Percentiles rank a stretch among this genome's conserved stretches.
phyloP scores from a whole-genome alignment of 2,888 invertebrate genomes.

The Nebria brevicollis region DNA sequence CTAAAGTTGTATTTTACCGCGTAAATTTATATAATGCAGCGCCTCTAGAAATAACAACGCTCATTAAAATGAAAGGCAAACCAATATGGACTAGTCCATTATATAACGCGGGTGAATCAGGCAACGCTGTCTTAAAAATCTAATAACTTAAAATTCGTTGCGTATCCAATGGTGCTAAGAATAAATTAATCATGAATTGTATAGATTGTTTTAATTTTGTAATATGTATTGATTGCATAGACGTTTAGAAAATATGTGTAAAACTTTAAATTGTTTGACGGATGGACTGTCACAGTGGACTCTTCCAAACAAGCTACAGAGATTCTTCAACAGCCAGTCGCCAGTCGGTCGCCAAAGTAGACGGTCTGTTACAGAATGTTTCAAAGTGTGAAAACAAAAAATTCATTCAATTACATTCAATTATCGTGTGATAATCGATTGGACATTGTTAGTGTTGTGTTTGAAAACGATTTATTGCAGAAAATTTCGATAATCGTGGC shows the following conservation, averaged over 20 bases:
- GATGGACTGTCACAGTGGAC: slow-evolving; percentile 55
- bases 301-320: slow-evolving; percentile 64
- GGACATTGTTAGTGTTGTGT: slow-evolving; percentile 55
- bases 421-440: slow-evolving; percentile 53
- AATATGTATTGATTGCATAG: not conserved
- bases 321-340: slow-evolving; percentile 63
- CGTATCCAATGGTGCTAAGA: not conserved
- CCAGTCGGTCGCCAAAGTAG: slow-evolving; percentile 62
- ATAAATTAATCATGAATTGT: not conserved
- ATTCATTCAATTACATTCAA: slow-evolving; percentile 43
- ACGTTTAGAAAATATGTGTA: slow-evolving; percentile 24
- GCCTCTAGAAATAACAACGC: slow-evolving; percentile 14
- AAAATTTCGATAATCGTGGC: slow-evolving; percentile 56
- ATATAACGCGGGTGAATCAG: slow-evolving; percentile 22
- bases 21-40: slow-evolving; percentile 14
- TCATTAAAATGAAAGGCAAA: slow-evolving; percentile 42
- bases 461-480: slow-evolving; percentile 53
- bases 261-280: slow-evolving; percentile 46
- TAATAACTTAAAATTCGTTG: slow-evolving; percentile 19
- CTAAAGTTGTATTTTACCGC: slow-evolving; percentile 8
- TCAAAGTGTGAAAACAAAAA: slow-evolving; percentile 56
- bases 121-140: slow-evolving; percentile 15
- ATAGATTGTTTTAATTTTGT: not conserved
- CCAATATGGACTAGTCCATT: slow-evolving; percentile 32
- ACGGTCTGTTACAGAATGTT: slow-evolving; percentile 64